phyloP scores from a whole-genome alignment of 2,888 invertebrate species.

The Iselma pallidipennis region DNA sequence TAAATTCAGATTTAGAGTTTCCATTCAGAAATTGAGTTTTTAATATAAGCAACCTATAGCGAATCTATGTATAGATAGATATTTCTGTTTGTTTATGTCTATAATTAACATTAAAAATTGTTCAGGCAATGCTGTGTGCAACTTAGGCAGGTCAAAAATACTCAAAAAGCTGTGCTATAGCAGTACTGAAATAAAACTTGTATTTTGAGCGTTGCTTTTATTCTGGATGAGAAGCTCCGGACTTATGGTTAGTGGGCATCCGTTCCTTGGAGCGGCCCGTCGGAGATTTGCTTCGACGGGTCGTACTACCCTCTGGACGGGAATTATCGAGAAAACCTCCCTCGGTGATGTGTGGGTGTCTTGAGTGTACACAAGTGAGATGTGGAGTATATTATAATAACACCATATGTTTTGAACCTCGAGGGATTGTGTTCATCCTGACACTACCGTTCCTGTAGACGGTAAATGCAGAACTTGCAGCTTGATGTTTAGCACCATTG shows the following conservation, averaged over 20 bases:
- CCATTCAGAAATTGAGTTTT: not conserved
- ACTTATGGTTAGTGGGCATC: conserved; percentile 49
- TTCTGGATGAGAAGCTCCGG: conserved; percentile 54
- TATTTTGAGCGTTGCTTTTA: conserved; percentile 59
- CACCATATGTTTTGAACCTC: not conserved
- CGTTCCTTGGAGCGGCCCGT: conserved; percentile 46
- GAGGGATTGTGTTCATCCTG: not conserved
- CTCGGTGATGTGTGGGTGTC: conserved; percentile 22
- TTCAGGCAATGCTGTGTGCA: conserved; percentile 56
- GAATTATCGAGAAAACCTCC: conserved; percentile 19
- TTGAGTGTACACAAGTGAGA: conserved; percentile 1
- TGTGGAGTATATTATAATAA: not conserved
- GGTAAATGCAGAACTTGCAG: conserved; percentile 11
- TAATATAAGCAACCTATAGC: conserved; percentile 32
- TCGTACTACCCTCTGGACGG: conserved; percentile 25
- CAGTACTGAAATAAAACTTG: conserved; percentile 60
- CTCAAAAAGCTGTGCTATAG: conserved; percentile 58
- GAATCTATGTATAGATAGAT: conserved; percentile 59
- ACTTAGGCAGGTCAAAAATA: conserved; percentile 61
- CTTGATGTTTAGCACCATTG: conserved; percentile 6
- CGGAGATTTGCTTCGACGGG: conserved; percentile 39
- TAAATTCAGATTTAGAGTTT: not conserved
- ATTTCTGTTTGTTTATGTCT: conserved; percentile 60
- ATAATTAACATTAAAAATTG: conserved; percentile 60
- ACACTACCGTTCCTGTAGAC: not conserved